These are phyloP conservation scores for Merluccius polli DNA, from an alignment of 2,797 vertebrate species.

Conservation along the genomic window DNA sequence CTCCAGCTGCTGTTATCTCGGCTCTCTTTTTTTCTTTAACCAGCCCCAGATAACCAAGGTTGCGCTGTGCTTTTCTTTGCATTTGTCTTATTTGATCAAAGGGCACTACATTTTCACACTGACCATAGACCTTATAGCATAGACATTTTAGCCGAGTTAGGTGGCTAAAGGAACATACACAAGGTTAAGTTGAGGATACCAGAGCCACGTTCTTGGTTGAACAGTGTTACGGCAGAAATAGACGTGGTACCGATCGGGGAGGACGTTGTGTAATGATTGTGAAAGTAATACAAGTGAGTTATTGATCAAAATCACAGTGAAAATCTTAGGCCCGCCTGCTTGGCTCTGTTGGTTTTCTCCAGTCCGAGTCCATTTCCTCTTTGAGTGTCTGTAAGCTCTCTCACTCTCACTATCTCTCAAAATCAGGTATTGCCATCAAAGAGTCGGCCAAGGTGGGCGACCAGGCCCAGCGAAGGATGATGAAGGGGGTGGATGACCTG, in stretches of 20 bases:
- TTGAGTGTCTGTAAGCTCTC: no score
- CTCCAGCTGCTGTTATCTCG: background rate
- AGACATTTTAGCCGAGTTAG: background rate
- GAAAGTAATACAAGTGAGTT: background rate
- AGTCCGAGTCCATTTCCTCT: background rate
- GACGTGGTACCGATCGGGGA: background rate
- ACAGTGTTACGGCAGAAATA: background rate
- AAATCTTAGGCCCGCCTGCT: background rate
- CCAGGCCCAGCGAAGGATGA: slow-evolving; percentile 93
- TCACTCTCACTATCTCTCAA: slow-evolving; percentile 11
- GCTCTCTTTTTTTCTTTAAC: background rate
- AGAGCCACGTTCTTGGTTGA: no score
- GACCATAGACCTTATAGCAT: background rate
- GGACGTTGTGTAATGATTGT: background rate
- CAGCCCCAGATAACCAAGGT: background rate
- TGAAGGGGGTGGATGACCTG: slow-evolving; percentile 97
- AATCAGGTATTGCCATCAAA: slow-evolving; percentile 94
- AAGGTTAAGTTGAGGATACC: no score
- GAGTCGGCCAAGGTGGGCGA: slow-evolving; percentile 96
- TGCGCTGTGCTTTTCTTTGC: background rate
- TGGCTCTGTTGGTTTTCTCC: background rate
- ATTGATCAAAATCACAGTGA: background rate
- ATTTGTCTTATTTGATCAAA: background rate
- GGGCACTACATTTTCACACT: background rate
- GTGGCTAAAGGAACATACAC: background rate